Evolutionary conservation across 2,888 invertebrate species (phyloP).

Genomic region (Bhutanitis thaidina): DNA sequence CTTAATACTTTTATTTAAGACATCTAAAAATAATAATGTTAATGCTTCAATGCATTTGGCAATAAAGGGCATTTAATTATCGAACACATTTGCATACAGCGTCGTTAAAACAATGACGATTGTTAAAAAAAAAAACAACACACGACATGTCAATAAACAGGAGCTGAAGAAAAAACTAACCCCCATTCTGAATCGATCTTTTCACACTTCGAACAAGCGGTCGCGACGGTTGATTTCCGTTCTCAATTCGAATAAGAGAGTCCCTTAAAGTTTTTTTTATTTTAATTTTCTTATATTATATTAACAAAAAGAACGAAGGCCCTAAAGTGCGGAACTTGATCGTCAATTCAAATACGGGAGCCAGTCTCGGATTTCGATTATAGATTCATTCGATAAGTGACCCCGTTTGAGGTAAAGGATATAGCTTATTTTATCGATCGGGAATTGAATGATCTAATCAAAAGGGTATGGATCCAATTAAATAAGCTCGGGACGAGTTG

Average conservation of each 20-base stretch:
- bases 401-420: constrained; percentile 68
- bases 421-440: constrained; percentile 73
- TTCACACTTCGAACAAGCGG: constrained; percentile 75
- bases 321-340: constrained; percentile 57
- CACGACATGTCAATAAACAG: constrained; percentile 66
- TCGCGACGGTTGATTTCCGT: constrained; percentile 77
- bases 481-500: constrained; percentile 15
- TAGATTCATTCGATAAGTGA: constrained; percentile 78
- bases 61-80: constrained; percentile 11
- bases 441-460: constrained; percentile 58
- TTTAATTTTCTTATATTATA: constrained; percentile 35
- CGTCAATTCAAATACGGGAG: constrained; percentile 66
- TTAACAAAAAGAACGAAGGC: constrained; percentile 44
- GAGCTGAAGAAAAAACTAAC: constrained; percentile 50
- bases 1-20: background rate
- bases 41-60: background rate
- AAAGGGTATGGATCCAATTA: constrained; percentile 31
- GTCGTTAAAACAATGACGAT: constrained; percentile 39
- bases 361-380: constrained; percentile 72
- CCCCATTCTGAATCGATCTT: constrained; percentile 72
- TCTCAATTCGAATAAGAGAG: constrained; percentile 72
- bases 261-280: constrained; percentile 60
- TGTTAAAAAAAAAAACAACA: constrained; percentile 34
- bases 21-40: background rate
- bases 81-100: constrained; percentile 26